These are phyloP conservation scores for Vanessa atalanta DNA, from an alignment of 1,140 invertebrate species.

Conservation along the genomic window DNA sequence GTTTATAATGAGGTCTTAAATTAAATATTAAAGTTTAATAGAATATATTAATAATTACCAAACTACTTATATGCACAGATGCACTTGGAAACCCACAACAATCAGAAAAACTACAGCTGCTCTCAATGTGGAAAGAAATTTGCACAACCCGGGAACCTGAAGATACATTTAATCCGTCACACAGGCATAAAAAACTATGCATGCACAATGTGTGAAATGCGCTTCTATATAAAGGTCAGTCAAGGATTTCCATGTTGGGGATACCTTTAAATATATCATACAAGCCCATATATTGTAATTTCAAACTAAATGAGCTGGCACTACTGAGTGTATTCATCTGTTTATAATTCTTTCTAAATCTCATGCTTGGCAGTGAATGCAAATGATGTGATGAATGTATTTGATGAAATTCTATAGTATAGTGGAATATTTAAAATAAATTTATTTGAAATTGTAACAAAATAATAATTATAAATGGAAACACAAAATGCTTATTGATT, in stretches of 20 bases:
- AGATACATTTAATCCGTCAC: conserved; percentile 78
- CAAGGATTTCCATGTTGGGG: neutral
- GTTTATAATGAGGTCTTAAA: neutral
- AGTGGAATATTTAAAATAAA: no score
- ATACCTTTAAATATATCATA: neutral
- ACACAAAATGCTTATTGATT: no score
- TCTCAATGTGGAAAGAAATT: conserved; percentile 86
- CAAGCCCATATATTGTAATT: no score
- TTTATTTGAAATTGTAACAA: no score
- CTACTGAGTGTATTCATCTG: no score
- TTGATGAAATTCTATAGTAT: no score
- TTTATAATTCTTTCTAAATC: no score
- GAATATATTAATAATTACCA: neutral
- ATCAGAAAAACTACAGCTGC: conserved; percentile 82
- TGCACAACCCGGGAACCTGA: conserved; percentile 82
- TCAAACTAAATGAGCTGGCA: no score
- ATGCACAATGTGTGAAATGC: conserved; percentile 75
- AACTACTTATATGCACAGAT: conserved; percentile 47
- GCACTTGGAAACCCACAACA: conserved; percentile 80
- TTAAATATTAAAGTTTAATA: neutral
- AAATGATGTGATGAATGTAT: no score
- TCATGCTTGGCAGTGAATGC: no score
- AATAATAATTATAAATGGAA: no score
- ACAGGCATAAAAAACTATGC: conserved; percentile 77
- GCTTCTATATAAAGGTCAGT: conserved; percentile 78